phyloP scores from a whole-genome alignment of 2,113 vertebrate genomes.

The Hippocampus abdominalis region DNA sequence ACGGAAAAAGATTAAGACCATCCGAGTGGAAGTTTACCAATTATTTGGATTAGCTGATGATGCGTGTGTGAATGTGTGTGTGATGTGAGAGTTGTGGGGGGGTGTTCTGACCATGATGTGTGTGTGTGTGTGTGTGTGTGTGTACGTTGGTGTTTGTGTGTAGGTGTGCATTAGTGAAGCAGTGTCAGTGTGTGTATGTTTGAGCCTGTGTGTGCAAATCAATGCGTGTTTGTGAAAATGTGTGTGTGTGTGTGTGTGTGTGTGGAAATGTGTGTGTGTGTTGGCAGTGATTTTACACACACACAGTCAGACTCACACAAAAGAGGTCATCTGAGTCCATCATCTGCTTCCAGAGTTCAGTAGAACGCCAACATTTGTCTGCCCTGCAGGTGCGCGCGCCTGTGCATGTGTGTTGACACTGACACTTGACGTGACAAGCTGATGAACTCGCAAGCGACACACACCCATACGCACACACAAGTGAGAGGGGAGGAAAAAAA shows the following conservation, averaged over 20 bases:
- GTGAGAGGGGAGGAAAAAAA: constrained; percentile 27
- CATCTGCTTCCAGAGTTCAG: constrained; percentile 50
- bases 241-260: neutral
- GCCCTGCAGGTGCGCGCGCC: constrained; percentile 37
- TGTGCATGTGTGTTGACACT: constrained; percentile 28
- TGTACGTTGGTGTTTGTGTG: neutral
- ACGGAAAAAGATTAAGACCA: neutral
- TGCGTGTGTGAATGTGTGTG: neutral
- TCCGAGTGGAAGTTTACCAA: constrained; percentile 1
- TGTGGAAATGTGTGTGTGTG: neutral
- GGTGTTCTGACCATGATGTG: neutral
- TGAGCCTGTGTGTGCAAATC: no score
- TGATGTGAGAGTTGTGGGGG: neutral
- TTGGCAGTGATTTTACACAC: constrained; percentile 8
- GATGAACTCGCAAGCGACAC: constrained; percentile 2
- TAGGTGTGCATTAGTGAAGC: neutral
- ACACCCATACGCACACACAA: constrained; percentile 18
- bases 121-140: neutral
- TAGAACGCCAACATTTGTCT: constrained; percentile 36
- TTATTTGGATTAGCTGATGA: constrained; percentile 5
- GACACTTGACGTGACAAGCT: constrained; percentile 44
- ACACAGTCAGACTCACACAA: constrained; percentile 23
- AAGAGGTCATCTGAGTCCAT: constrained; percentile 47
- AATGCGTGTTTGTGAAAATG: no score
- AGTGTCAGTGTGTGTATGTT: no score